These are phyloP conservation scores for Parapsyche elsis DNA, from an alignment of 1,140 invertebrate genomes.

Conservation along the genomic window DNA sequence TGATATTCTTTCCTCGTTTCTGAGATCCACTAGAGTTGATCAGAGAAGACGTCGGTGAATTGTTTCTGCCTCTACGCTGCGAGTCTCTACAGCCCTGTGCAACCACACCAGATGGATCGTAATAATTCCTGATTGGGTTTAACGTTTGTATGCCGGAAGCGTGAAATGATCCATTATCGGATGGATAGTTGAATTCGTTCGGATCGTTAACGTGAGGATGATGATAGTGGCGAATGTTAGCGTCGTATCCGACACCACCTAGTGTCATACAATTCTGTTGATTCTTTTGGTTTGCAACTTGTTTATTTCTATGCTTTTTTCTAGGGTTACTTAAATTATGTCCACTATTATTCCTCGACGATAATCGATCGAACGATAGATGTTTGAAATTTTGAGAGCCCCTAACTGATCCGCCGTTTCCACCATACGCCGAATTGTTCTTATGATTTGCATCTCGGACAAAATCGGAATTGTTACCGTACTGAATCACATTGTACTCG, in stretches of 20 bases:
- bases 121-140: conserved; percentile 65
- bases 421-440: conserved; percentile 60
- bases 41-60: conserved; percentile 64
- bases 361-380: conserved; percentile 66
- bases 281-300: conserved; percentile 64
- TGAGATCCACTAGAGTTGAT: conserved; percentile 65
- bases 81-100: conserved; percentile 60
- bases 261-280: conserved; percentile 67
- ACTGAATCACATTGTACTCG: conserved; percentile 68
- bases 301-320: conserved; percentile 65
- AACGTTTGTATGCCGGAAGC: conserved; percentile 66
- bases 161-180: conserved; percentile 66
- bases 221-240: conserved; percentile 65
- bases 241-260: conserved; percentile 66
- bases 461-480: conserved; percentile 66
- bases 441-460: conserved; percentile 66
- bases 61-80: conserved; percentile 60
- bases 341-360: conserved; percentile 62
- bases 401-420: conserved; percentile 61
- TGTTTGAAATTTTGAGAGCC: conserved; percentile 66
- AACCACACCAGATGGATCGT: conserved; percentile 54
- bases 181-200: conserved; percentile 61
- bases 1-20: conserved; percentile 62
- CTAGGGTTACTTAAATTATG: conserved; percentile 62
- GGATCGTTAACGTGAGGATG: conserved; percentile 65